phyloP scores from a whole-genome alignment of 1,140 invertebrate genomes.

The Drosophila kanapiae region DNA sequence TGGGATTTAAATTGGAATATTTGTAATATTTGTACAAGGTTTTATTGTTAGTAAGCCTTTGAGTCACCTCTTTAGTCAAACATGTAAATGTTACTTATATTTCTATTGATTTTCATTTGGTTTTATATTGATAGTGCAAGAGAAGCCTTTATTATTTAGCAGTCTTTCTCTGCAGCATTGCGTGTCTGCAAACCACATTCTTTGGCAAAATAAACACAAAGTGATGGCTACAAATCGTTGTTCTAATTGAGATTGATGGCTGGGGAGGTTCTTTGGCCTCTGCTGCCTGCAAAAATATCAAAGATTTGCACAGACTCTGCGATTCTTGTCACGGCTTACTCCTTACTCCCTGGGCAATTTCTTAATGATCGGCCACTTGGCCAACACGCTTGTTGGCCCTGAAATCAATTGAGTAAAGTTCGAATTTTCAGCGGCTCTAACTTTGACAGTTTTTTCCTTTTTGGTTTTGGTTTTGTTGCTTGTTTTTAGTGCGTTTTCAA shows the following conservation, averaged over 20 bases:
- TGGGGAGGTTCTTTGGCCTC: constrained; percentile 2
- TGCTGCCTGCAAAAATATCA: neutral
- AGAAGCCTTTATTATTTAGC: neutral
- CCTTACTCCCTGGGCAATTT: constrained; percentile 1
- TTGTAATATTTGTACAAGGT: neutral
- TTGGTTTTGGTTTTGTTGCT: neutral
- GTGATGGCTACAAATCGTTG: constrained; percentile 23
- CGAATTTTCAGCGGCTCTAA: constrained; percentile 17
- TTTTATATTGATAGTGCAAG: neutral
- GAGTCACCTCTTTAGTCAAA: too few relatives aligned
- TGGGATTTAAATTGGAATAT: neutral
- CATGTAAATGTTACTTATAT: too few relatives aligned
- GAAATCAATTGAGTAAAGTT: constrained; percentile 28
- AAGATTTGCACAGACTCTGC: neutral
- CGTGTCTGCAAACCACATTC: constrained; percentile 30
- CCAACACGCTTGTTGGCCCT: constrained; percentile 28
- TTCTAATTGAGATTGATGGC: constrained; percentile 42
- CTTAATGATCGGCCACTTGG: constrained; percentile 1
- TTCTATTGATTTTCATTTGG: neutral
- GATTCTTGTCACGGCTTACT: neutral
- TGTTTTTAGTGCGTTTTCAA: constrained; percentile 31
- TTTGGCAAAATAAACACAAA: constrained; percentile 22
- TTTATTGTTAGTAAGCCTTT: too few relatives aligned
- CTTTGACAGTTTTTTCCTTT: constrained; percentile 12
- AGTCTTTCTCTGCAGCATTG: constrained; percentile 4